Conservation (phyloP, 1,140 invertebrate species). For the Diploscapter pachys region DNA sequence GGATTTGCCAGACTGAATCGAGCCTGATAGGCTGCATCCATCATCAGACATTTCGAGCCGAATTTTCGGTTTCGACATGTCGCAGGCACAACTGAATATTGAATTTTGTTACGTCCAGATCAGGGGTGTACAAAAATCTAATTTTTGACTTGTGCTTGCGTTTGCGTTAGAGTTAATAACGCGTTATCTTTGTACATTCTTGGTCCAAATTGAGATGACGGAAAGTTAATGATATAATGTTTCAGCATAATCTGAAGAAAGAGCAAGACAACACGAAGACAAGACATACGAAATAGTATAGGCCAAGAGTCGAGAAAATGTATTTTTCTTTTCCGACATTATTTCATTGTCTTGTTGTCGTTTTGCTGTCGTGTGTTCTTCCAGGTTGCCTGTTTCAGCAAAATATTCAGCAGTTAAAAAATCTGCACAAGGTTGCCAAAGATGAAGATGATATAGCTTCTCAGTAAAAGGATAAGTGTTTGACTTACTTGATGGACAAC, state of each 20-base stretch:
- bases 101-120: too few species aligned
- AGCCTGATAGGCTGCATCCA: constrained; percentile 45
- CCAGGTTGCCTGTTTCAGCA: constrained; percentile 43
- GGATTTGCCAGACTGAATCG: constrained; percentile 46
- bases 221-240: too few species aligned
- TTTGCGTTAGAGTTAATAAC: too few species aligned
- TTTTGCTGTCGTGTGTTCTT: constrained; percentile 2
- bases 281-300: constrained; percentile 7
- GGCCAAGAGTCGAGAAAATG: constrained; percentile 39
- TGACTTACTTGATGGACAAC: constrained; percentile 50
- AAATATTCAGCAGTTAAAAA: constrained; percentile 50
- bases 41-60: constrained; percentile 41
- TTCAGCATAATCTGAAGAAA: too few species aligned
- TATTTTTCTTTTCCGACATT: too few species aligned
- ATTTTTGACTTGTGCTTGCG: too few species aligned
- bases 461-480: not conserved
- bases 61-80: constrained; percentile 11
- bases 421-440: constrained; percentile 31
- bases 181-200: too few species aligned
- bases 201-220: too few species aligned
- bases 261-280: not conserved
- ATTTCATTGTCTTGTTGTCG: too few species aligned
- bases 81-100: constrained; percentile 2
- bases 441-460: not conserved
- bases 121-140: too few species aligned